phyloP scores from a whole-genome alignment of 2,113 vertebrate genomes.

The Uria lomvia region DNA sequence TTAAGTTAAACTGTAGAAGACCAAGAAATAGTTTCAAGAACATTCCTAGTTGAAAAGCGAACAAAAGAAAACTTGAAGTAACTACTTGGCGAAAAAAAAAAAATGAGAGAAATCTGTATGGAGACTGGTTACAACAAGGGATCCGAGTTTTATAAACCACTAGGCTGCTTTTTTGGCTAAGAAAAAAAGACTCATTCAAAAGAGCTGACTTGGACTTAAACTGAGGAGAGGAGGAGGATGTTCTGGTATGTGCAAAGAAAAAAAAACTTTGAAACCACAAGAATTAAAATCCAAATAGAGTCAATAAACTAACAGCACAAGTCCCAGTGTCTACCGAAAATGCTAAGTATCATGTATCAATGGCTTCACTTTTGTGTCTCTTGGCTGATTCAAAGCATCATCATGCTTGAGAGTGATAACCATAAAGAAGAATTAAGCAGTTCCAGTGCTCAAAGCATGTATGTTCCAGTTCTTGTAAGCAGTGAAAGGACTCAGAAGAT shows the following conservation, averaged over 20 bases:
- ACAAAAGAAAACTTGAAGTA: neutral
- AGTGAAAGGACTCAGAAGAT: neutral
- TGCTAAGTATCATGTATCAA: neutral
- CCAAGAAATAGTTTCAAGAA: slow-evolving; percentile 56
- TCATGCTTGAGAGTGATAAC: neutral
- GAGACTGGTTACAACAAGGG: slow-evolving; percentile 26
- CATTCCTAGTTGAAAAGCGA: slow-evolving; percentile 29
- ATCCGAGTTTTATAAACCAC: slow-evolving; percentile 41
- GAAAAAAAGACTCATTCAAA: slow-evolving; percentile 18
- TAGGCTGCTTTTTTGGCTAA: slow-evolving; percentile 28
- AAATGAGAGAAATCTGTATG: neutral
- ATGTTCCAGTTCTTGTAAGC: neutral
- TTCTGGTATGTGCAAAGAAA: slow-evolving; percentile 40
- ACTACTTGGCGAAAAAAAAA: neutral
- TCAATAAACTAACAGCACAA: slow-evolving; percentile 41
- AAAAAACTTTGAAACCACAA: slow-evolving; percentile 51
- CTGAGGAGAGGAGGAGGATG: neutral
- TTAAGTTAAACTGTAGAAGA: neutral
- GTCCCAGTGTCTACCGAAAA: slow-evolving; percentile 26
- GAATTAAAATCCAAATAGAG: slow-evolving; percentile 57
- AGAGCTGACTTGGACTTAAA: slow-evolving; percentile 1
- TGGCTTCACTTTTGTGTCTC: neutral
- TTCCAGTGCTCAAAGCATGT: neutral
- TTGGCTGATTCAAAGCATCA: slow-evolving; percentile 1
- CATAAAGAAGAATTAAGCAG: neutral